Evolutionary conservation across 2,888 invertebrate species (phyloP).

Genomic region (Caenorhabditis sp.): DNA sequence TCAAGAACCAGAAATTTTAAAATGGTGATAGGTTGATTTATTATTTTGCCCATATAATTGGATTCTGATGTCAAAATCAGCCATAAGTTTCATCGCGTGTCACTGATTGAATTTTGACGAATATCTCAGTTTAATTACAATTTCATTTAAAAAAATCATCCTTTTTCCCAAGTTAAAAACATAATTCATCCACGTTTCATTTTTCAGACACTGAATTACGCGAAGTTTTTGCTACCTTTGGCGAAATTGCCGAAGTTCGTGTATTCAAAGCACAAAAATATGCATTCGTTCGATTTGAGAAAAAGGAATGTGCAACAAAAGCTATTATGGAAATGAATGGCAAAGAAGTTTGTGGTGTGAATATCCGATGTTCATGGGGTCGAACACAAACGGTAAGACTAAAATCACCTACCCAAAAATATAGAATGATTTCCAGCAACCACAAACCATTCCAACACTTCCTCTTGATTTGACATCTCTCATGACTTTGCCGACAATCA

Average conservation of each 20-base stretch:
- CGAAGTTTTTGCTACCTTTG: conserved; percentile 91
- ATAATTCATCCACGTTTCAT: no score
- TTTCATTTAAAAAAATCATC: no score
- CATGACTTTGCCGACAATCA: conserved; percentile 21
- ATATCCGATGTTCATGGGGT: conserved; percentile 67
- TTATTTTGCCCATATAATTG: no score
- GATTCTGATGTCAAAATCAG: no score
- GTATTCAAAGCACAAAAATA: conserved; percentile 78
- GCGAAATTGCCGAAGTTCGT: conserved; percentile 93
- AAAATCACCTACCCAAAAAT: background rate
- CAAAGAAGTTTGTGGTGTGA: conserved; percentile 60
- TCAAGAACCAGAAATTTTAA: no score
- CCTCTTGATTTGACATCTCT: conserved; percentile 35
- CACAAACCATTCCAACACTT: background rate
- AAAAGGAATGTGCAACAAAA: conserved; percentile 95
- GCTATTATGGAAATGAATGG: conserved; percentile 97
- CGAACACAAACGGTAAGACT: conserved; percentile 43
- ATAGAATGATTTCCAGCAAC: background rate
- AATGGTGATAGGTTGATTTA: no score
- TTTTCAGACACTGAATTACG: conserved; percentile 86
- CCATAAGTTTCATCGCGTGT: no score
- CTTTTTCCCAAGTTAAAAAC: no score
- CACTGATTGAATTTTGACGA: no score
- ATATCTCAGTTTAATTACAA: no score
- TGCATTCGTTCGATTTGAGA: conserved; percentile 81